Evolutionary conservation across 2,888 invertebrate species (phyloP).

Genomic region (Apodemia zela): DNA sequence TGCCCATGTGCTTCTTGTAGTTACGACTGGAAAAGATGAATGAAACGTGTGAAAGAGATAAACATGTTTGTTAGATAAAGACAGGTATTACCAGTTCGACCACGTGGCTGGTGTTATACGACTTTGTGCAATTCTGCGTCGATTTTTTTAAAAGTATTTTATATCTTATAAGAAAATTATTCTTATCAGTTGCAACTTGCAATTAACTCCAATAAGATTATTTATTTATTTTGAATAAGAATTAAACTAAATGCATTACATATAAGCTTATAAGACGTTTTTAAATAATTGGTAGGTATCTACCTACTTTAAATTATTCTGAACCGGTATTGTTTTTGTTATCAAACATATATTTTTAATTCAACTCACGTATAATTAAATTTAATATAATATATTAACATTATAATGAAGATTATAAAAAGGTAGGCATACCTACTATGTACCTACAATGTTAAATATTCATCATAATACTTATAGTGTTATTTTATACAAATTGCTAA

Average conservation of each 20-base stretch:
- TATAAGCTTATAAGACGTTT: neutral
- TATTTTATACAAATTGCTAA: no score
- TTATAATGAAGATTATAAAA: no score
- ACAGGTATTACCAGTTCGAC: constrained; percentile 58
- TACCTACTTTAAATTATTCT: no score
- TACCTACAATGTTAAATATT: no score
- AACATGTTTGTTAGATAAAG: constrained; percentile 49
- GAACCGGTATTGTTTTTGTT: no score
- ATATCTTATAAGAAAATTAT: constrained; percentile 24
- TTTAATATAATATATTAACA: no score
- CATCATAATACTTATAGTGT: no score
- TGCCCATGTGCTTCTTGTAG: constrained; percentile 61
- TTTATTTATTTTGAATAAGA: neutral
- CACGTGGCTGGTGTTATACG: constrained; percentile 72
- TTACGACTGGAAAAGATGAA: constrained; percentile 71
- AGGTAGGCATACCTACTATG: no score
- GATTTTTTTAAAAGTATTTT: constrained; percentile 30
- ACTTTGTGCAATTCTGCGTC: constrained; percentile 56
- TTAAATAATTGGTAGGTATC: neutral
- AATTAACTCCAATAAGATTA: neutral
- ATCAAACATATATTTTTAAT: no score
- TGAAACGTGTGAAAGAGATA: constrained; percentile 63
- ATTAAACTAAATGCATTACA: neutral
- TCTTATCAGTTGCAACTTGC: neutral
- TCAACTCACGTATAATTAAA: no score